Percentiles rank a stretch among this genome's conserved stretches.
Evolutionary conservation across 2,888 invertebrate genomes (phyloP).

Genomic region (Cephonodes hylas): DNA sequence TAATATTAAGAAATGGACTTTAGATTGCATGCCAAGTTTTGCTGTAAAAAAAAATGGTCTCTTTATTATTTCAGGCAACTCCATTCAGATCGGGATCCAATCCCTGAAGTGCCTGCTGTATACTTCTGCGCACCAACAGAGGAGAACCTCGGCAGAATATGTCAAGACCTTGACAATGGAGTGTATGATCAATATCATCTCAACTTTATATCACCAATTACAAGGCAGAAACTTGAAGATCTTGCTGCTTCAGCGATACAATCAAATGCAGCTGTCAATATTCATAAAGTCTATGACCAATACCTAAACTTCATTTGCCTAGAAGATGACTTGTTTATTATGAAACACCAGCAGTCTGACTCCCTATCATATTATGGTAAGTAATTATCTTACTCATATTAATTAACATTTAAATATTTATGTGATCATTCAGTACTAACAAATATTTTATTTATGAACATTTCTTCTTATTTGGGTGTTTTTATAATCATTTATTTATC

Average conservation of each 20-base stretch:
- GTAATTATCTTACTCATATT: constrained; percentile 26
- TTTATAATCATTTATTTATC: too few relatives aligned
- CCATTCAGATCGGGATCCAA: constrained; percentile 93
- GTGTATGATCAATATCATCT: constrained; percentile 97
- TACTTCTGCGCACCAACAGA: constrained; percentile 98
- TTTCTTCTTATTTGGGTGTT: too few relatives aligned
- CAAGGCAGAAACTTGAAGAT: constrained; percentile 96
- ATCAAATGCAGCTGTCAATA: constrained; percentile 93
- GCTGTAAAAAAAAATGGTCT: neutral
- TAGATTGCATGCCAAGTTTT: neutral
- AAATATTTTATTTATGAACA: too few relatives aligned
- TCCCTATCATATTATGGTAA: constrained; percentile 95
- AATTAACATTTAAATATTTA: neutral
- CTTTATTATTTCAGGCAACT: constrained; percentile 83
- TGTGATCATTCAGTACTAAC: too few relatives aligned
- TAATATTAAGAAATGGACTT: neutral
- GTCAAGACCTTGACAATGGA: constrained; percentile 93
- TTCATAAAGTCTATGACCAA: constrained; percentile 98
- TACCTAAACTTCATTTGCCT: constrained; percentile 98
- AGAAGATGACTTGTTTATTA: constrained; percentile 97
- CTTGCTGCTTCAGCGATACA: constrained; percentile 95
- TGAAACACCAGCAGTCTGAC: constrained; percentile 96
- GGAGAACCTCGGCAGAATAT: constrained; percentile 96
- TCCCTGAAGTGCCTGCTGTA: constrained; percentile 99
- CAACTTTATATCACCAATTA: constrained; percentile 98